Evolutionary conservation across 2,888 invertebrate genomes (phyloP).

Genomic region (Tigriopus californicus): DNA sequence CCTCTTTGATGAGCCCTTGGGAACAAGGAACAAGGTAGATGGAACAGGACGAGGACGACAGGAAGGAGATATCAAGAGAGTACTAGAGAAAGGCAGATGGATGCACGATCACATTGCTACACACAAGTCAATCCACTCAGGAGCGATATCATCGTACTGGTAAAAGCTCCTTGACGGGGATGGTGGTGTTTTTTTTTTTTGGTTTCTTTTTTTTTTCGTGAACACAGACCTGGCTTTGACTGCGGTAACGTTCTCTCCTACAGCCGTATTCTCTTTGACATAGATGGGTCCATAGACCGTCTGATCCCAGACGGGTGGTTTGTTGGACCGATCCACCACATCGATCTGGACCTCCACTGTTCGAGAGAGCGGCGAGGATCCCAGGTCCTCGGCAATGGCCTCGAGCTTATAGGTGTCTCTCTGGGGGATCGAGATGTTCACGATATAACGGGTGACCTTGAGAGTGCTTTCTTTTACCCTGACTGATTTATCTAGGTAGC

Average conservation of each 20-base stretch:
- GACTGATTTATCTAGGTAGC: too few relatives aligned
- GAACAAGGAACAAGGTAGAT: background rate
- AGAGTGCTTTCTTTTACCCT: too few relatives aligned
- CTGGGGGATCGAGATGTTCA: constrained; percentile 32
- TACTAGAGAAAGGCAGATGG: too few relatives aligned
- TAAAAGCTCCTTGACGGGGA: too few relatives aligned
- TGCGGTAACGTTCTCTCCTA: constrained; percentile 92
- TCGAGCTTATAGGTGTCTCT: constrained; percentile 95
- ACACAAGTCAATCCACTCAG: too few relatives aligned
- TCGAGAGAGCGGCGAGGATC: constrained; percentile 81
- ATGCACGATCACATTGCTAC: too few relatives aligned
- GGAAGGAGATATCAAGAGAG: background rate
- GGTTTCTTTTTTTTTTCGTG: background rate
- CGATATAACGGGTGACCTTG: too few relatives aligned
- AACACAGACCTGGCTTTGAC: constrained; percentile 91
- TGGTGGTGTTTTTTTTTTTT: background rate
- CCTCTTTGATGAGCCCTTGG: too few relatives aligned
- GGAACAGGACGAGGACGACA: background rate
- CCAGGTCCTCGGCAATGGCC: constrained; percentile 96
- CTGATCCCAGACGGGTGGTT: constrained; percentile 82
- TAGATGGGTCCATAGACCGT: constrained; percentile 43
- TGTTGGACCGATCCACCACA: constrained; percentile 94
- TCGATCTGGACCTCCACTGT: constrained; percentile 95
- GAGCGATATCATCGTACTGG: background rate
- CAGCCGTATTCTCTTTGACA: constrained; percentile 92